Base-by-base conservation (phyloP, 1,140 invertebrate genomes). In the Cherax destructor region DNA sequence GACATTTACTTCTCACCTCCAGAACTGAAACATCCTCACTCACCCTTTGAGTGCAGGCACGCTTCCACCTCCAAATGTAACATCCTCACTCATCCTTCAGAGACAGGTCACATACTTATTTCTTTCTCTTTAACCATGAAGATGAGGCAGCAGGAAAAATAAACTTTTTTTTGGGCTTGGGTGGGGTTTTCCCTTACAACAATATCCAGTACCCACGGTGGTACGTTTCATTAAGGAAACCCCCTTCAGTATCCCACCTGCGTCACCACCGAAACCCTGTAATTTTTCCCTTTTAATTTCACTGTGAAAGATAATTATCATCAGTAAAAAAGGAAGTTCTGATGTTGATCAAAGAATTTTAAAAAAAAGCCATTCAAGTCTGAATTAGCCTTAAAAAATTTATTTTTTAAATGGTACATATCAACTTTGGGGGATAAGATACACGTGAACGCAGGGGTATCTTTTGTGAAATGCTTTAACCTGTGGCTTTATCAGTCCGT, bases 91-190 rank as follows among this genome's bases (percentile, higher is more conserved):
- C n/a, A n/a, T n/a, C n/a, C n/a, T n/a, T n/a, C n/a, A n/a, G n/a
- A n/a, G n/a, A n/a, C n/a, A n/a, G n/a, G 91, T 10, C 10, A 94
- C 95, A 95, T 96, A 99, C 97, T 98, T 99, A n/a, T 95, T 99
- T 99, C 92, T 98, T 96, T 94, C 97, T 96, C 95, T 99, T 99
- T 69, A 98, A 96, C 93, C 98, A 97, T 93, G 97, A 97, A 93
- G 97, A 96, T 99, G 98, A 79, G 99, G 98, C 94, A 98, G 96
- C 77, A 99, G 96, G 95, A 98, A 99, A 99, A 99, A 83, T 99
- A 97, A 94, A 99, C 97, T 96, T 93, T 93, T 72, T 99, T 99
- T 93, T 98, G 98, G 93, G 99, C 98, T 95, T 99, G 99, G 4
- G 98, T 98, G 93, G 98, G 96, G 94, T 97, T 98, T 95, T 98